Evolutionary conservation across 2,888 invertebrate genomes (phyloP), one percentile per base, ranked within the genome.

Genomic region (Adineta ricciae): DNA sequence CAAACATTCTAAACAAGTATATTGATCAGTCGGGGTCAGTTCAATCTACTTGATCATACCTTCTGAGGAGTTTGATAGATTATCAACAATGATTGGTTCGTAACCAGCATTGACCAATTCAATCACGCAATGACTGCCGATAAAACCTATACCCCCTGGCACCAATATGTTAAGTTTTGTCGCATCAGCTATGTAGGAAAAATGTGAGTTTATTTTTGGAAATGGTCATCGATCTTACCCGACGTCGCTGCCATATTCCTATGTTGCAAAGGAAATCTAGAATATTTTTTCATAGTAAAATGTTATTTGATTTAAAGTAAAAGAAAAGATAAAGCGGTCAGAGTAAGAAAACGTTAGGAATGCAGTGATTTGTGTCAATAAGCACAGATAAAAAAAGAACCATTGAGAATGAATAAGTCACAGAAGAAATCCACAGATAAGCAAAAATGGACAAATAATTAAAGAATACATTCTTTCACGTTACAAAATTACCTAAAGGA

Each of bases 81-180:
- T 98, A 90, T 97, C 97, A 87, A 97, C 93, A 27, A 95, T 95
- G 46, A 97, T 93, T 86, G 96, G 95, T 87, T 93, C 93, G 89
- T 95, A 95, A 1, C 94, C 95, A 21, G 94, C 94, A 87, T 95
- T 93, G 19, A 96, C 90, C 83, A 98, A 93, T 89, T 96, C 96
- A 73, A 97, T 93, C 41, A 96, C 94, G 86, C 95, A 95, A 89
- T 98, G 98, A 88, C 95, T 96, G 84, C 97, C 98, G 19, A 64
- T 64, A 82, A 84, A 85, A 50, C 85, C 85, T 19, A 73, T 54
- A n/a, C 85, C 85, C 21, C 85, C 85, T 32, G 85, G 83, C n/a
- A 85, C 85, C 41, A 85, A 64, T 11, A 85, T 49, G 24, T 78
- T 8, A 38, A 78, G 41, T 41, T 78, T 38, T 2, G 8, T 8